phyloP scores from a whole-genome alignment of 2,797 vertebrate genomes.

The Neosalanx taihuensis region DNA sequence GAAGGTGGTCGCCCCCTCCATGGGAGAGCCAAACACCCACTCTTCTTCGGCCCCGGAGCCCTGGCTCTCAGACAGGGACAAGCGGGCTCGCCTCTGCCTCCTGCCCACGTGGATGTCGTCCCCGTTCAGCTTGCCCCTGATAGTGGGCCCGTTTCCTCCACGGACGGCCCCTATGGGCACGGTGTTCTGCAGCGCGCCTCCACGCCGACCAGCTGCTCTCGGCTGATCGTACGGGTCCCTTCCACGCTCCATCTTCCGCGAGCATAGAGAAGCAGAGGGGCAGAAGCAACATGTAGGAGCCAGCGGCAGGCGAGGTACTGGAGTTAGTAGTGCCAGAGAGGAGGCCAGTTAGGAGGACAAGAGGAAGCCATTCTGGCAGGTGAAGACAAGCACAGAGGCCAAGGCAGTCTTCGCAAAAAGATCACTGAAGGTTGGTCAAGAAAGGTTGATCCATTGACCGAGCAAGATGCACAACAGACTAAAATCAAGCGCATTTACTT shows the following conservation, averaged over 20 bases:
- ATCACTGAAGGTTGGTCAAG: conserved; percentile 24
- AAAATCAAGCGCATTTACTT: too few relatives aligned
- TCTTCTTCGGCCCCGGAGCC: conserved; percentile 59
- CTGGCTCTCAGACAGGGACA: conserved; percentile 62
- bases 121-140: conserved; percentile 56
- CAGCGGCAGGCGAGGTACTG: conserved; percentile 40
- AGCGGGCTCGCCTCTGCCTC: conserved; percentile 33
- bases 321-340: conserved; percentile 7
- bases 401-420: conserved; percentile 17
- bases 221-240: conserved; percentile 42
- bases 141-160: conserved; percentile 36
- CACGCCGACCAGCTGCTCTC: conserved; percentile 30
- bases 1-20: conserved; percentile 34
- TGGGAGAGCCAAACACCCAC: conserved; percentile 30
- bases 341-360: conserved; percentile 46
- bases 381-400: not conserved
- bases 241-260: conserved; percentile 53
- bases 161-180: conserved; percentile 29
- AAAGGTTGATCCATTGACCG: not conserved
- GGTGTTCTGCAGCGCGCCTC: conserved; percentile 26
- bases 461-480: not conserved
- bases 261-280: conserved; percentile 42
- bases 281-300: conserved; percentile 50
- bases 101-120: conserved; percentile 58
- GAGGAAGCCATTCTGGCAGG: not conserved